These are phyloP conservation scores for Branchinecta sandiegonensis DNA, from an alignment of 2,888 invertebrate species.

Conservation along the genomic window DNA sequence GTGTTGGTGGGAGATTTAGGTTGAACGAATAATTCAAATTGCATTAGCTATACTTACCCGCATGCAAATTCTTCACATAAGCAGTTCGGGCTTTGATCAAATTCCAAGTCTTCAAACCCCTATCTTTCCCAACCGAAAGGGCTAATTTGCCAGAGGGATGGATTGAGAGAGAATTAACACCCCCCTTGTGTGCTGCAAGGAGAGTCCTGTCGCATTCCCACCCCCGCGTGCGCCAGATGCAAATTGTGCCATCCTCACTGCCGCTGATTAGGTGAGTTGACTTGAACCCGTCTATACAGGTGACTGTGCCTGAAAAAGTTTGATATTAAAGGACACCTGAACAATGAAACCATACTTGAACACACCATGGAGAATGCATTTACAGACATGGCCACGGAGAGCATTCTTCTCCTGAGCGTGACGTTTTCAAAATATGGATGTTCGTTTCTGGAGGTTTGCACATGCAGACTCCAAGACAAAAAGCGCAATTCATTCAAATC, in stretches of 20 bases:
- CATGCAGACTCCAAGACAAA: too few species aligned
- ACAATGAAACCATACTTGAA: too few species aligned
- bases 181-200: constrained; percentile 56
- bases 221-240: constrained; percentile 61
- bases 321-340: too few species aligned
- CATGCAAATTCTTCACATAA: constrained; percentile 69
- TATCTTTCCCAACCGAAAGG: constrained; percentile 68
- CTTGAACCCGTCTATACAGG: constrained; percentile 56
- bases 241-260: constrained; percentile 68
- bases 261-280: constrained; percentile 61
- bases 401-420: too few species aligned
- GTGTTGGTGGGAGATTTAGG: constrained; percentile 28
- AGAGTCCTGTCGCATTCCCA: constrained; percentile 66
- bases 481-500: too few species aligned
- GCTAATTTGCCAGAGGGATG: constrained; percentile 83
- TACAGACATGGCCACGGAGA: too few species aligned
- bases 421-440: too few species aligned
- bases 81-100: constrained; percentile 78
- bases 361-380: too few species aligned
- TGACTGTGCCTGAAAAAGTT: constrained; percentile 47
- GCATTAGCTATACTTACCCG: constrained; percentile 42
- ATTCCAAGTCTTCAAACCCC: constrained; percentile 80
- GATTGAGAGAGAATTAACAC: constrained; percentile 57
- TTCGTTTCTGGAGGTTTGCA: too few species aligned
- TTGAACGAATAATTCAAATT: constrained; percentile 31